A percentile compares a stretch with the other conserved stretches of the same genome.
These are phyloP conservation scores for Brachypodius melanocephalos DNA, from an alignment of 2,113 vertebrate species.

Conservation along the genomic window DNA sequence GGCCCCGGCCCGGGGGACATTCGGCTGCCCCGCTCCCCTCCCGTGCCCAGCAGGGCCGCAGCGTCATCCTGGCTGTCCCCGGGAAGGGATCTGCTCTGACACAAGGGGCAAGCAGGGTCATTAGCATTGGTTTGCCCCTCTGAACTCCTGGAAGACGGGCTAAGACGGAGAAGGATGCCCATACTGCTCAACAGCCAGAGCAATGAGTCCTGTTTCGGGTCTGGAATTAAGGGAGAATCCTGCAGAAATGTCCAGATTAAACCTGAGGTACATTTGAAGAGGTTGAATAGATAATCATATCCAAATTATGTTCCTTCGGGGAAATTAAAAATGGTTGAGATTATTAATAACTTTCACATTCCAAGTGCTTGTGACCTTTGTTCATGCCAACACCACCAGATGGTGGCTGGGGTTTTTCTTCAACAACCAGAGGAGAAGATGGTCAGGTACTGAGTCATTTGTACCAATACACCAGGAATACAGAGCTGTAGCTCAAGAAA, in stretches of 20 bases:
- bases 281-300: not conserved
- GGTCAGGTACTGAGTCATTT: not conserved
- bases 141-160: not conserved
- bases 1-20: accelerated
- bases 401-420: not conserved
- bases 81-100: not conserved
- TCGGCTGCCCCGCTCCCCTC: not conserved
- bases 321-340: not conserved
- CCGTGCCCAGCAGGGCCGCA: accelerated
- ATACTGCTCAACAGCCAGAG: not conserved
- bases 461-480: not conserved
- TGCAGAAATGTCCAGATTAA: not conserved
- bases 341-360: not conserved
- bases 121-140: accelerated
- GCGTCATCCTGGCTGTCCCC: accelerated
- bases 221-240: not conserved
- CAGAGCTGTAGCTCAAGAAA: not conserved
- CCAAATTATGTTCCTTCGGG: not conserved
- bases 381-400: accelerated
- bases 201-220: not conserved
- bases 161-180: not conserved
- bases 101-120: accelerated
- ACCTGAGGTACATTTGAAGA: not conserved
- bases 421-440: not conserved
- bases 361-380: not conserved